Percentiles rank a stretch among this genome's conserved stretches.
These are phyloP conservation scores for Bombycilla garrulus DNA, from an alignment of 2,113 vertebrate genomes.

Conservation along the genomic window DNA sequence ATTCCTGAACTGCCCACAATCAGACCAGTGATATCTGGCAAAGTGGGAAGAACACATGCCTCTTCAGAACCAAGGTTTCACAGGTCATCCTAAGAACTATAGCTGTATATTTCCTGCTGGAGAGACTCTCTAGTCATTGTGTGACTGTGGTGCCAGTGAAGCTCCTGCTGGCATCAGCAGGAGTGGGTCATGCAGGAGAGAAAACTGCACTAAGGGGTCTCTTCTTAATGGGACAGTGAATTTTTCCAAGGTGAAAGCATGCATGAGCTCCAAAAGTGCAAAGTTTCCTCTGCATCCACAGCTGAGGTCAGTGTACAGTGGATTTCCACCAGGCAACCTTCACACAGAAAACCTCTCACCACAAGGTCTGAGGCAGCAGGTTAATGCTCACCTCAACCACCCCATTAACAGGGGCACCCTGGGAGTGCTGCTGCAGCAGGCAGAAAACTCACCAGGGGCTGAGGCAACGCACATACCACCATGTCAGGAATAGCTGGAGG, in stretches of 20 bases:
- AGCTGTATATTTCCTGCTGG: background rate
- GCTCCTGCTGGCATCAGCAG: background rate
- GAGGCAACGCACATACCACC: background rate
- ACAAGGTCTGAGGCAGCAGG: background rate
- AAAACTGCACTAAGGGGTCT: background rate
- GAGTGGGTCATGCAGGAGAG: accelerated
- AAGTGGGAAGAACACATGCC: background rate
- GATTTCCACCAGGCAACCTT: background rate
- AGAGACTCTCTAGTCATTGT: background rate
- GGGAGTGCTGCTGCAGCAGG: background rate
- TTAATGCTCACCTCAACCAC: background rate
- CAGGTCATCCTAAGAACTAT: background rate
- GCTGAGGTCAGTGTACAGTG: background rate
- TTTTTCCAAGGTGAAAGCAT: background rate
- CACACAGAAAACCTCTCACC: background rate
- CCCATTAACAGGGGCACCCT: background rate
- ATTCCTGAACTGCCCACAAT: background rate
- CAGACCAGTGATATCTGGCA: background rate
- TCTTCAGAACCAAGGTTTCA: background rate
- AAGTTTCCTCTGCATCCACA: background rate
- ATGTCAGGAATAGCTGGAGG: constrained; percentile 3
- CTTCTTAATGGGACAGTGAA: background rate
- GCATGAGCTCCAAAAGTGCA: background rate
- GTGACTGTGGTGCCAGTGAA: background rate
- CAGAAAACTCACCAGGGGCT: background rate